Conservation (phyloP, 2,113 vertebrate genomes). For the Esox niger region DNA sequence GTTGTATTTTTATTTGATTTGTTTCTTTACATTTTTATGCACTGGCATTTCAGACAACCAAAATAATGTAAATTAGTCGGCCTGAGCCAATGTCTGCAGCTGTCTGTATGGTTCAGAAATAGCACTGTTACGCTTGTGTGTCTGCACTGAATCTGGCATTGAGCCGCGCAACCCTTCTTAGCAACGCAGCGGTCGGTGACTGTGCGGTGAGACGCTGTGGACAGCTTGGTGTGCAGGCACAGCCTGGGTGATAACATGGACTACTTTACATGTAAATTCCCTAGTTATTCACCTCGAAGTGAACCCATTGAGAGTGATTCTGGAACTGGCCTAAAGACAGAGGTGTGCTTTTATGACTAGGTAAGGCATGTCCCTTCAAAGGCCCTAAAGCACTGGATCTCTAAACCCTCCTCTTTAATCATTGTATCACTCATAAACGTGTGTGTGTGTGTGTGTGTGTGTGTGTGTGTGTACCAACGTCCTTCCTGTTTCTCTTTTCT, state of each 20-base stretch:
- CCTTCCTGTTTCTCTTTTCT: slow-evolving; percentile 71
- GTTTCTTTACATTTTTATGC: no score
- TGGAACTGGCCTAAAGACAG: slow-evolving; percentile 63
- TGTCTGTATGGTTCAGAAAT: slow-evolving; percentile 30
- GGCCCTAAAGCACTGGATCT: slow-evolving; percentile 70
- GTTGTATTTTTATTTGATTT: no score
- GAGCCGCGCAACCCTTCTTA: slow-evolving; percentile 27
- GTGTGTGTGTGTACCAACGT: slow-evolving; percentile 33
- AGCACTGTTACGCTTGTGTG: slow-evolving; percentile 18
- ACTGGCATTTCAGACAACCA: slow-evolving; percentile 8
- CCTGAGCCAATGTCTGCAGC: neutral
- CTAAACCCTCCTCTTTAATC: slow-evolving; percentile 77
- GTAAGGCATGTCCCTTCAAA: slow-evolving; percentile 72
- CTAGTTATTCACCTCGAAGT: slow-evolving; percentile 66
- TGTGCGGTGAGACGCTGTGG: slow-evolving; percentile 27
- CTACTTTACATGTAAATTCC: slow-evolving; percentile 72
- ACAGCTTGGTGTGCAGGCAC: slow-evolving; percentile 29
- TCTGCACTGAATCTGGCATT: slow-evolving; percentile 20
- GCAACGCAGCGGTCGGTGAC: slow-evolving; percentile 44
- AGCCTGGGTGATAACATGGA: slow-evolving; percentile 59
- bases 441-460: slow-evolving; percentile 39
- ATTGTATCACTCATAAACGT: slow-evolving; percentile 71
- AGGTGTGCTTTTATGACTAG: slow-evolving; percentile 71
- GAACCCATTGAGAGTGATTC: slow-evolving; percentile 64
- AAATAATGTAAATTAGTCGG: slow-evolving; percentile 33